These are phyloP conservation scores for Hypotaenidia okinawae DNA, from an alignment of 2,797 vertebrate species.

Conservation along the genomic window DNA sequence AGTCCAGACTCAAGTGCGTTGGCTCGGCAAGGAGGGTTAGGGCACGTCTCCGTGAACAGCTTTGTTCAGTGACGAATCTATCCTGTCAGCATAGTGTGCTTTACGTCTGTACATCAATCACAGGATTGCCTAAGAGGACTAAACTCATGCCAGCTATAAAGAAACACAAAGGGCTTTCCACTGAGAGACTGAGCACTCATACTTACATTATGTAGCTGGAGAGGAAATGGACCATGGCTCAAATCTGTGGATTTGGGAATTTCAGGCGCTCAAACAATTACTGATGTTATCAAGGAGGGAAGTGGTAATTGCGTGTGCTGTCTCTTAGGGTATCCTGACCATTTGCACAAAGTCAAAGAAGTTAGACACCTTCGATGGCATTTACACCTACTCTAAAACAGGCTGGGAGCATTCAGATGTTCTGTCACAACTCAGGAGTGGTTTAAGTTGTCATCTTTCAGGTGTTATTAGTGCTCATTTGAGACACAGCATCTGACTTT, in stretches of 20 bases:
- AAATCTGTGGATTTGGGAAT: not conserved
- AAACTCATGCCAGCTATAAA: not conserved
- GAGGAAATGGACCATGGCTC: not conserved
- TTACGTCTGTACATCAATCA: not conserved
- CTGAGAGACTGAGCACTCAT: not conserved
- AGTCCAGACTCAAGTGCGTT: not conserved
- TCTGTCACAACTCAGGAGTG: constrained; percentile 4
- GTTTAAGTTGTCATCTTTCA: constrained; percentile 36
- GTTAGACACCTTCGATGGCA: not conserved
- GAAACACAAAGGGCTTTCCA: not conserved
- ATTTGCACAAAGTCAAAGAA: not conserved
- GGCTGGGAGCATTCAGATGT: not conserved
- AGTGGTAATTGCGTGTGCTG: not conserved
- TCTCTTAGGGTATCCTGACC: not conserved
- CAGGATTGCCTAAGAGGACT: not conserved
- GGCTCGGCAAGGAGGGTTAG: not conserved
- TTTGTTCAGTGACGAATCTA: not conserved
- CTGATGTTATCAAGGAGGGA: not conserved
- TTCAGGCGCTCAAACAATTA: not conserved
- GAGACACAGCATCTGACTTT: not conserved
- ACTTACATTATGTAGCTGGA: not conserved
- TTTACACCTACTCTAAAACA: not conserved
- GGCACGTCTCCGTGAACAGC: not conserved
- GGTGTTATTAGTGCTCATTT: not conserved
- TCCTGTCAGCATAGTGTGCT: not conserved